These are phyloP conservation scores for Phrynocephalus forsythii DNA, from an alignment of 2,797 vertebrate species.

Conservation along the genomic window DNA sequence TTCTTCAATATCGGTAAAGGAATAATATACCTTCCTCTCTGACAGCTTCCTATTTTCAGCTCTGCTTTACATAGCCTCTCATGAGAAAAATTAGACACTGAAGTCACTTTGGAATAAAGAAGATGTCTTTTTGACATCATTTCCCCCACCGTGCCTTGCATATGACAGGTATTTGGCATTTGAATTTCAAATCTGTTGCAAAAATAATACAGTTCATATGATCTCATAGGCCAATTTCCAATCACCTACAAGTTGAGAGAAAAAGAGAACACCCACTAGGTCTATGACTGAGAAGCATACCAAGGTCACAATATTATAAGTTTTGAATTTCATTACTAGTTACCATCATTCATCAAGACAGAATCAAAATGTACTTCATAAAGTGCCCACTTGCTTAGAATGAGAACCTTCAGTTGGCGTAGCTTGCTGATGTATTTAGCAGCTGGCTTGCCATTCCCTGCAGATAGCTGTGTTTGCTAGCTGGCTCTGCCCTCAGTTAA, in stretches of 20 bases:
- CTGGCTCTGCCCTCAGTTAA: conserved; percentile 36
- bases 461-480: conserved; percentile 48
- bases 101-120: conserved; percentile 47
- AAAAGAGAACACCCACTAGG: no score
- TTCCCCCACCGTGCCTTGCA: conserved; percentile 42
- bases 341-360: background rate
- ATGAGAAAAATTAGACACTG: conserved; percentile 54
- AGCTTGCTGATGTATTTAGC: conserved; percentile 12
- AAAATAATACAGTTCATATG: no score
- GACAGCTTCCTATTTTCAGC: conserved; percentile 65
- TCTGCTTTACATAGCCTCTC: conserved; percentile 52
- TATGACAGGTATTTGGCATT: conserved; percentile 52
- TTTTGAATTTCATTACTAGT: conserved; percentile 7
- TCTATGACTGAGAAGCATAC: no score
- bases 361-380: conserved; percentile 18
- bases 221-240: no score
- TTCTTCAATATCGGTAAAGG: conserved; percentile 56
- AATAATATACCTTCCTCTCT: conserved; percentile 54
- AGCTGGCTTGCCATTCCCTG: conserved; percentile 1
- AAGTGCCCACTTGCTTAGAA: conserved; percentile 34
- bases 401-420: conserved; percentile 16
- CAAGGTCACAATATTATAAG: background rate
- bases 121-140: conserved; percentile 51
- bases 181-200: conserved; percentile 47
- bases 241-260: no score